Evolutionary conservation across 2,113 vertebrate species (phyloP).

Genomic region (Mormoops blainvillei): DNA sequence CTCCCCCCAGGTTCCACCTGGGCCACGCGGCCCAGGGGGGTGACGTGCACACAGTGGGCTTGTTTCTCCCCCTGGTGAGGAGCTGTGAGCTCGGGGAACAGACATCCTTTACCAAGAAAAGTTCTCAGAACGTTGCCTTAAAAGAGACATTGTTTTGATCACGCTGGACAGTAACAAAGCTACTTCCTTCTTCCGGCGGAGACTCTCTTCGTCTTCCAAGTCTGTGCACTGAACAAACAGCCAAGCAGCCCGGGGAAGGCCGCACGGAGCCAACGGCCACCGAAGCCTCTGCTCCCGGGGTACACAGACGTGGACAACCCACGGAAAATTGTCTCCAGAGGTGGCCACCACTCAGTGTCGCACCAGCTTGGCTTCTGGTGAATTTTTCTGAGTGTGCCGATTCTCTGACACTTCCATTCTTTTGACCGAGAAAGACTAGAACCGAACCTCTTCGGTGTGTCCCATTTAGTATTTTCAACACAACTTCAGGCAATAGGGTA

Average conservation of each 20-base stretch:
- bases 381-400: not conserved
- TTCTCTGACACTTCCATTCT: not conserved
- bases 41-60: accelerated
- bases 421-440: not conserved
- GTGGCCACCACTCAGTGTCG: not conserved
- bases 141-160: not conserved
- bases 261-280: not conserved
- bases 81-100: not conserved
- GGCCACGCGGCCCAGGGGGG: too few relatives aligned
- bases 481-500: not conserved
- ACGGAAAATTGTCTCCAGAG: not conserved
- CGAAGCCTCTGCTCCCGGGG: not conserved
- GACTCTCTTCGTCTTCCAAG: not conserved
- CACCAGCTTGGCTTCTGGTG: not conserved
- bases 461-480: not conserved
- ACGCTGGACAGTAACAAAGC: not conserved
- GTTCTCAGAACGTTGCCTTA: not conserved
- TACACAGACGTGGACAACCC: accelerated
- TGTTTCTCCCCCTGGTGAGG: not conserved
- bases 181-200: not conserved
- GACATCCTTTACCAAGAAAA: not conserved
- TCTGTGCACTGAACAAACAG: not conserved
- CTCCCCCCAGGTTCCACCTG: too few relatives aligned
- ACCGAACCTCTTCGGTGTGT: too few relatives aligned
- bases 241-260: not conserved